Evolutionary conservation across 2,113 vertebrate genomes (phyloP), one percentile per base, ranked within the genome.

Genomic region (Catagonus wagneri): DNA sequence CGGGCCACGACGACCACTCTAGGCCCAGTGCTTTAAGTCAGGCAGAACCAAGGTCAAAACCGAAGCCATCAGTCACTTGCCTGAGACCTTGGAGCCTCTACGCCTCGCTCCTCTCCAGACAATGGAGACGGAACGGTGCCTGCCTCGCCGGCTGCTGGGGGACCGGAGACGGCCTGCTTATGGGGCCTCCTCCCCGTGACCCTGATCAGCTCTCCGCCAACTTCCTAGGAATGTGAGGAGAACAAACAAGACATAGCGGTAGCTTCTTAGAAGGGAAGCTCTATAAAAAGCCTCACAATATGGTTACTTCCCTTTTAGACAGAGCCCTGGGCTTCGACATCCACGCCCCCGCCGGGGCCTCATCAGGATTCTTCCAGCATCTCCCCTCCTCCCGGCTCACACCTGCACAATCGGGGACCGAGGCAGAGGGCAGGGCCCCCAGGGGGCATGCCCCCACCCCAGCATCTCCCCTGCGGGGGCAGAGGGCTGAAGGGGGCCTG

Each of bases 51-150:
- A 68, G 25, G 20, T 44, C 72, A 54, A 87, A 76, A 13, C 88
- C 56, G 16, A 39, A 13, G 32, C 54, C 6, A 1, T 32, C 50
- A 3, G 17, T 2, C 66, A 66, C 81, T 58, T 27, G 39, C 19
- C 1, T 1, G 3, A 52, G 80, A 69, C 32, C 39, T 7, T 7
- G 0, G 25, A 60, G 54, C 52, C 65, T 25, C n/a, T 16, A 22
- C 4, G n/a, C 68, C 54, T 58, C 0, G 1, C 0, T 39, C 63
- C 52, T 96, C 34, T 52, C 56, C 39, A 20, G 2, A 25, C 17
- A 3, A 29, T 0, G 3, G 39, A 27, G 54, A 44, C 13, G 2
- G 32, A 84, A 4, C 58, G 44, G 74, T 4, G n/a, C 1, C n/a
- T n/a, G 22, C 72, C 65, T 56, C 80, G 63, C 5, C 2, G 63